These are phyloP conservation scores for Urocynchramus pylzowi DNA, from an alignment of 2,113 vertebrate species.

Conservation along the genomic window DNA sequence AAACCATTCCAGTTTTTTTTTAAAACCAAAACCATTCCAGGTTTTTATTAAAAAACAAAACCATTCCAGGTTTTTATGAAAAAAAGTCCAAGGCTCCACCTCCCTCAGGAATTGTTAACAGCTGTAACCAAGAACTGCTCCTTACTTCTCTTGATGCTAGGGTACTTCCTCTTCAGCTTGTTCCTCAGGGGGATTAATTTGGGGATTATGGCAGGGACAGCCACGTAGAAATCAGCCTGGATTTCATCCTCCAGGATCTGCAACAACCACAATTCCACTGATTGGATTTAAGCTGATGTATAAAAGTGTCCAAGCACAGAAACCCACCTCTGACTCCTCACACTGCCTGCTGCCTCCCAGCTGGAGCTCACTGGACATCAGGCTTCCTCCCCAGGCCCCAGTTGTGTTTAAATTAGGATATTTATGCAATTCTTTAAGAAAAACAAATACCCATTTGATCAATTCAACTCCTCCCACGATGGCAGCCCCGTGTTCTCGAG, in stretches of 20 bases:
- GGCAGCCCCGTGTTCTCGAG: constrained; percentile 79
- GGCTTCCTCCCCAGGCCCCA: background rate
- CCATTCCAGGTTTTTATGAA: no score
- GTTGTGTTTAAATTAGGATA: background rate
- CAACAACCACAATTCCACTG: background rate
- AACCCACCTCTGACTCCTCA: background rate
- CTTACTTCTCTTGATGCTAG: constrained; percentile 80
- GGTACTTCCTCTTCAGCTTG: constrained; percentile 86
- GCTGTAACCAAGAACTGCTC: background rate
- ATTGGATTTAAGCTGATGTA: background rate
- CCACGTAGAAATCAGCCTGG: constrained; percentile 85
- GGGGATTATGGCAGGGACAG: constrained; percentile 82
- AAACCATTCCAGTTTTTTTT: background rate
- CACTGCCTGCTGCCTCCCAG: background rate
- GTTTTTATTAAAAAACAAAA: no score
- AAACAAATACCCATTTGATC: constrained; percentile 78
- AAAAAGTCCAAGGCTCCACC: background rate
- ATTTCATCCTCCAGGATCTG: constrained; percentile 89
- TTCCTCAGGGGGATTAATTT: constrained; percentile 81
- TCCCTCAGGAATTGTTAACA: background rate
- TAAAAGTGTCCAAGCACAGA: fast-evolving
- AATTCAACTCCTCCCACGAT: constrained; percentile 84
- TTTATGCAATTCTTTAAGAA: fast-evolving
- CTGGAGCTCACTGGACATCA: background rate
- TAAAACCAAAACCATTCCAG: background rate